A percentile compares a stretch with the other conserved stretches of the same genome.
Conservation (phyloP, 2,888 invertebrate genomes). For the Amaurobius ferox region DNA sequence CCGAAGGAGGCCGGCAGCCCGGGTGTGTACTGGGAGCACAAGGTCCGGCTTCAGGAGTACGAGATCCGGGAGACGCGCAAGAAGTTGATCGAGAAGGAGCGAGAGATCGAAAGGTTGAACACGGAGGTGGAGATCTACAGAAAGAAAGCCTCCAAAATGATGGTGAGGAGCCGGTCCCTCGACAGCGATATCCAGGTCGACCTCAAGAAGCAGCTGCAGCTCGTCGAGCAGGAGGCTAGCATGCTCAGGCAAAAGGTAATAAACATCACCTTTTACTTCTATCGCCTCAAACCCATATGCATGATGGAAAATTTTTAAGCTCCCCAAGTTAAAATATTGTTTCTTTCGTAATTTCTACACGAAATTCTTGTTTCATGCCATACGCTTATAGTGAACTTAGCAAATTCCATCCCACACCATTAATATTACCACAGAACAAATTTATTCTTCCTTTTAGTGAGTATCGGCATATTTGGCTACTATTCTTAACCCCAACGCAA, state of each 20-base stretch:
- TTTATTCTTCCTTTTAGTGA: too few species aligned
- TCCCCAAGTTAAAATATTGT: too few species aligned
- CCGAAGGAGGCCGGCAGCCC: constrained; percentile 61
- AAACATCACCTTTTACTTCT: too few species aligned
- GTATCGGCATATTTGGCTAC: too few species aligned
- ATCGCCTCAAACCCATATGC: too few species aligned
- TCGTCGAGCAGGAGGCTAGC: constrained; percentile 86
- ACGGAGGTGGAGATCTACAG: constrained; percentile 83
- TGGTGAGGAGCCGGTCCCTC: constrained; percentile 77
- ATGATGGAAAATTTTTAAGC: too few species aligned
- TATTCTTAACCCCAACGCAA: too few species aligned
- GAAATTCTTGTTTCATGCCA: too few species aligned
- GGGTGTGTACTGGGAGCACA: constrained; percentile 82
- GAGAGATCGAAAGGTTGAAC: constrained; percentile 86
- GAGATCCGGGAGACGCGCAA: constrained; percentile 86
- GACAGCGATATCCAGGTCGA: constrained; percentile 80
- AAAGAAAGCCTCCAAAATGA: constrained; percentile 75
- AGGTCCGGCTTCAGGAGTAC: constrained; percentile 81
- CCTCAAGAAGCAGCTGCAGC: constrained; percentile 85
- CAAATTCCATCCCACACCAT: too few species aligned
- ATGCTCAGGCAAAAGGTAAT: constrained; percentile 82
- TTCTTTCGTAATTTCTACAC: too few species aligned
- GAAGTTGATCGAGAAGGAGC: constrained; percentile 86
- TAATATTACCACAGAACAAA: too few species aligned
- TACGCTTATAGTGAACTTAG: too few species aligned